Evolutionary conservation across 2,113 vertebrate species (phyloP).

Genomic region (Pan paniscus): DNA sequence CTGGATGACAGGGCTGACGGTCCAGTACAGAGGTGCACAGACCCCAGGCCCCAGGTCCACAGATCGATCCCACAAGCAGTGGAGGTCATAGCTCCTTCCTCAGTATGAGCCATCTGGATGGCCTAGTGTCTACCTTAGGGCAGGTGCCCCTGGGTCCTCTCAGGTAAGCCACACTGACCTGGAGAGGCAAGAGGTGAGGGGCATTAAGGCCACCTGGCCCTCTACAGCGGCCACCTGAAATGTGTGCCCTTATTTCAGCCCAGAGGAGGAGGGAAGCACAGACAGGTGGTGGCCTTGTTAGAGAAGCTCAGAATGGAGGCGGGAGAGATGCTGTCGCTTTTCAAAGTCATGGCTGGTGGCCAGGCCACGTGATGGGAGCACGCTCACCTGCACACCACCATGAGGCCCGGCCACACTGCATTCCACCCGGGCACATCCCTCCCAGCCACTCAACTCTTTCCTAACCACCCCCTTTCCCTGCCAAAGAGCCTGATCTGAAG

Average conservation of each 20-base stretch:
- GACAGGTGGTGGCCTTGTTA: background rate
- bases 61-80: too few species aligned
- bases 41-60: too few species aligned
- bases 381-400: background rate
- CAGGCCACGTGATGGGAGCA: background rate
- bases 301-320: background rate
- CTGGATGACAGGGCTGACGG: rapidly evolving
- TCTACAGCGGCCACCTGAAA: rapidly evolving
- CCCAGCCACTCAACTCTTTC: background rate
- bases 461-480: rapidly evolving
- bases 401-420: rapidly evolving
- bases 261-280: background rate
- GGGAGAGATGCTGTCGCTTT: background rate
- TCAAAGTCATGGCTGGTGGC: background rate
- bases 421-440: background rate
- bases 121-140: too few species aligned
- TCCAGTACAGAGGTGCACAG: rapidly evolving
- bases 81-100: rapidly evolving
- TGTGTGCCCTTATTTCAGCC: background rate
- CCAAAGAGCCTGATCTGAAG: background rate
- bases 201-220: rapidly evolving
- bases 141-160: background rate
- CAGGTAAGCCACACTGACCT: background rate
- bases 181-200: background rate
- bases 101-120: rapidly evolving